Conservation (phyloP, 2,113 vertebrate species). For the Pleuronectes platessa region DNA sequence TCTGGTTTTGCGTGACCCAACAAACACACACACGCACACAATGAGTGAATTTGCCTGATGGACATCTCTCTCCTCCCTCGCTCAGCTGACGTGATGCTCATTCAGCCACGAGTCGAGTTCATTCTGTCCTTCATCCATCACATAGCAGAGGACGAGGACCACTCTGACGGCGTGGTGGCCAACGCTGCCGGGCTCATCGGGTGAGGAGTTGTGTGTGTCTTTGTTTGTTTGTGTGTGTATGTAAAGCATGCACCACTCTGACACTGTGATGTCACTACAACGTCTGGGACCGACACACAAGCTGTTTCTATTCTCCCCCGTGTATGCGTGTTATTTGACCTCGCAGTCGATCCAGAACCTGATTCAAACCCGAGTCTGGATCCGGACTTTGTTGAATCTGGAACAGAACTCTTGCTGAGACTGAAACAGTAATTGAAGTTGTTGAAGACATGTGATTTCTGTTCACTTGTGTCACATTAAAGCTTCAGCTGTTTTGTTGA, state of each 20-base stretch:
- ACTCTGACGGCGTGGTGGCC: slow-evolving; percentile 94
- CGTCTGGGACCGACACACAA: slow-evolving; percentile 30
- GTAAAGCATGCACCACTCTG: slow-evolving; percentile 55
- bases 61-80: not conserved
- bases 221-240: slow-evolving; percentile 13
- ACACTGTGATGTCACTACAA: slow-evolving; percentile 21
- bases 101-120: slow-evolving; percentile 97
- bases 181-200: slow-evolving; percentile 95
- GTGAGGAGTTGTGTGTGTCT: slow-evolving; percentile 18
- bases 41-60: not conserved
- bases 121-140: slow-evolving; percentile 99
- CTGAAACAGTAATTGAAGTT: too few species aligned
- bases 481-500: not conserved
- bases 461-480: not conserved
- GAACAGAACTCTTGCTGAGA: too few species aligned
- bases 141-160: slow-evolving; percentile 97
- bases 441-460: not conserved
- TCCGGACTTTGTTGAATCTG: not conserved
- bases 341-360: too few species aligned
- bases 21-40: slow-evolving; percentile 13
- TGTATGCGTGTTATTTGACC: too few species aligned
- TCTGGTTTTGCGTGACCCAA: slow-evolving; percentile 77
- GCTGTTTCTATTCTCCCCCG: too few species aligned
- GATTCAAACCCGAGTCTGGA: not conserved
- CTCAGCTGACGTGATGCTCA: slow-evolving; percentile 96